These are phyloP conservation scores for Perccottus glenii DNA, from an alignment of 2,113 vertebrate species.

Conservation along the genomic window DNA sequence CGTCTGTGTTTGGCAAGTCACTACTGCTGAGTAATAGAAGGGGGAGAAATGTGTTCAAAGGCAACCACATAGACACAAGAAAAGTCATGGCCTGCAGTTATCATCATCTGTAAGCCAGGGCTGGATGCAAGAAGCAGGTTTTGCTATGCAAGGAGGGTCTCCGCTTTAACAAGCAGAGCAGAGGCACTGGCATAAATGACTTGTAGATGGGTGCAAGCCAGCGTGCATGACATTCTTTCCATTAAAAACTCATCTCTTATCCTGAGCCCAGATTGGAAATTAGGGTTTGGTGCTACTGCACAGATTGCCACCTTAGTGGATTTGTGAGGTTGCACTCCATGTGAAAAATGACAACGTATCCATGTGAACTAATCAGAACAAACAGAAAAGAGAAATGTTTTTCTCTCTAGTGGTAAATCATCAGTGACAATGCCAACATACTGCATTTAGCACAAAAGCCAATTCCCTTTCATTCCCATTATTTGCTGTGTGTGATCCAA, in stretches of 20 bases:
- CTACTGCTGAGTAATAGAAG: constrained; percentile 36
- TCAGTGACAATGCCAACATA: constrained; percentile 27
- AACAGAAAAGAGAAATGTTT: constrained; percentile 39
- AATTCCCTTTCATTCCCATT: neutral
- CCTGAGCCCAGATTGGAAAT: constrained; percentile 55
- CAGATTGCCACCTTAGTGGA: constrained; percentile 37
- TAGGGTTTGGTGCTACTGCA: constrained; percentile 34
- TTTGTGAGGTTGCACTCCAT: constrained; percentile 40
- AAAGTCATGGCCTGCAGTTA: constrained; percentile 41
- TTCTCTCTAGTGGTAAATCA: constrained; percentile 12
- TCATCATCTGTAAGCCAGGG: constrained; percentile 39
- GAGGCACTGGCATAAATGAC: constrained; percentile 52
- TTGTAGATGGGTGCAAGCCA: constrained; percentile 52
- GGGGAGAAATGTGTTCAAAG: constrained; percentile 42
- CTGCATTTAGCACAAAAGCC: constrained; percentile 38
- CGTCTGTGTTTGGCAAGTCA: constrained; percentile 34
- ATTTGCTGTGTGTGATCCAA: neutral
- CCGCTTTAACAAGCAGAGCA: constrained; percentile 42
- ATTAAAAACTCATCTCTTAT: constrained; percentile 68
- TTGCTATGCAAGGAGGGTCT: constrained; percentile 37
- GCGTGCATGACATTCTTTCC: constrained; percentile 64
- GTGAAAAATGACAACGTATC: constrained; percentile 51
- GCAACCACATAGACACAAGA: constrained; percentile 32
- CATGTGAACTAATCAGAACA: constrained; percentile 39
- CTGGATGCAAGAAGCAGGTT: constrained; percentile 31